A percentile compares a stretch with the other conserved stretches of the same genome.
These are phyloP conservation scores for Salticus scenicus DNA, from an alignment of 2,888 invertebrate species.

Conservation along the genomic window DNA sequence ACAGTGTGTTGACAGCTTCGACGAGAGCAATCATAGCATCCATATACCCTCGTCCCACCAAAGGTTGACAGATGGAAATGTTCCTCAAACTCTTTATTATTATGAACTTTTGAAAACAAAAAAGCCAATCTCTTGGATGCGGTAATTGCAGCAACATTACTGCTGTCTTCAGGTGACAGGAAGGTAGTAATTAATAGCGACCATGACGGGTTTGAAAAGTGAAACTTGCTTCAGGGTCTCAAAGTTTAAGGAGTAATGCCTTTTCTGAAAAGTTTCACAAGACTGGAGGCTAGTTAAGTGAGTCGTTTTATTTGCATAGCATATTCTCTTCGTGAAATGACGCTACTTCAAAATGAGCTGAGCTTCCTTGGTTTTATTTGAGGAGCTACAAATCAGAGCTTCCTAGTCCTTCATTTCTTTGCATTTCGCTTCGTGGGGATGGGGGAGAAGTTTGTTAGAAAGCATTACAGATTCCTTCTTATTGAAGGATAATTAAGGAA, in stretches of 20 bases:
- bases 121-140: not conserved
- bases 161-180: slow-evolving; percentile 41
- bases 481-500: not conserved
- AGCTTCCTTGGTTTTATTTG: slow-evolving; percentile 12
- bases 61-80: not conserved
- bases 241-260: not conserved
- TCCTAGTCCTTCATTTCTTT: not conserved
- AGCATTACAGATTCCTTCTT: not conserved
- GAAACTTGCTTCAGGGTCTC: not conserved
- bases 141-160: slow-evolving; percentile 10
- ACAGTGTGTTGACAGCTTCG: not conserved
- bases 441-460: not conserved
- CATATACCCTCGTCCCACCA: not conserved
- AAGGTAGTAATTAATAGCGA: slow-evolving; percentile 60
- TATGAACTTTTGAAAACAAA: not conserved
- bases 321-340: slow-evolving; percentile 23
- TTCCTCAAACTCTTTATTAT: not conserved
- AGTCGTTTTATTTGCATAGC: slow-evolving; percentile 49
- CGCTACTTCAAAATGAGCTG: not conserved
- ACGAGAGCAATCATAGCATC: not conserved
- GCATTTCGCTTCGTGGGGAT: not conserved
- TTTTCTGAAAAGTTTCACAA: not conserved
- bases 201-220: slow-evolving; percentile 39
- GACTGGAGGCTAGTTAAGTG: slow-evolving; percentile 49
- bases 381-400: not conserved